Base-by-base conservation (phyloP, 2,113 vertebrate genomes). In the Martes martes region DNA sequence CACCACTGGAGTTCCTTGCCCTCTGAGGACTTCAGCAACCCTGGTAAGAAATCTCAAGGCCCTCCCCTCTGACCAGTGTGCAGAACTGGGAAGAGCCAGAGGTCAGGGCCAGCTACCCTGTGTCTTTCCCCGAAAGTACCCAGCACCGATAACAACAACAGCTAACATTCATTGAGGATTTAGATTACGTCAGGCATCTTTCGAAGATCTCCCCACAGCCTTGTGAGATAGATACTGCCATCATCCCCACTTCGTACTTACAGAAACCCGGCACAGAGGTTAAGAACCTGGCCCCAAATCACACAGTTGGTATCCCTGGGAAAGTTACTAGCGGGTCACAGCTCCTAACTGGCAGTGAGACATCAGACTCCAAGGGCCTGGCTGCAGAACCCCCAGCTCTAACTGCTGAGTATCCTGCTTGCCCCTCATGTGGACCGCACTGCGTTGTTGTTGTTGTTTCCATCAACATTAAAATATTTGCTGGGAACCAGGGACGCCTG, bases 21-120 rank as follows among this genome's bases (percentile, higher is more conserved):
- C 39, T 73, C n/a, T 7, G 57, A 96, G 47, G 63, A 91, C 26
- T 94, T 95, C 63, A 86, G 93, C 61, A 89, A 42, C 50, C 78
- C 93, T 11, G 91, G 94, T 97, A 78, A 95, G 82, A 47, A 96
- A 50, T 36, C 67, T 31, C 31, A 47, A 52, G 39, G 42, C 15
- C 36, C 39, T 36, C 28, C 42, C 15, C 42, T 11, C 61, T 28
- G 42, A 55, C 61, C 19, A 36, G 8, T 19, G 28, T 88, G 36
- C 78, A 45, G 31, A 91, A 83, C 65, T 2, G 11, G 59, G 55
- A 39, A 89, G 79, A 47, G 15, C 28, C 69, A 9, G 6, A 18
- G 71, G 15, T 2, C 59, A 15, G 19, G 11, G 50, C 36, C n/a
- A 5, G 10, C 39, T 24, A 7, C 45, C 67, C 28, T 71, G 6